These are phyloP conservation scores for Poeciliopsis infans DNA, from an alignment of 2,797 vertebrate species.

Conservation along the genomic window DNA sequence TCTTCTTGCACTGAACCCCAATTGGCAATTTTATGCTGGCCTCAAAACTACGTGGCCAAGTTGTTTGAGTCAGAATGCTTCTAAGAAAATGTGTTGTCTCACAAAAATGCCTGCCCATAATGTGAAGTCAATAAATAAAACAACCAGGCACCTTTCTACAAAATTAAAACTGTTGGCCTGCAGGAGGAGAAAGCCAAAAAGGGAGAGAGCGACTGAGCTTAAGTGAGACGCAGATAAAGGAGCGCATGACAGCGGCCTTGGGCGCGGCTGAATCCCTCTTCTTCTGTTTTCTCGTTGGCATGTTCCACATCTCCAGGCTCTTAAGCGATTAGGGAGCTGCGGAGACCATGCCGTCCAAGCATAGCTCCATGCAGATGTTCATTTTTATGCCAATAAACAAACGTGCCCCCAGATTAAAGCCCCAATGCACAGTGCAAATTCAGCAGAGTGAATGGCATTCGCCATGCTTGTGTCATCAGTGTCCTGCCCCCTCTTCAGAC, in stretches of 20 bases:
- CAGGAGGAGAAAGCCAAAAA: conserved; percentile 49
- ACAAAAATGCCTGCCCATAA: conserved; percentile 52
- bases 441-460: conserved; percentile 70
- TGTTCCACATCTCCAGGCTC: conserved; percentile 69
- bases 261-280: conserved; percentile 54
- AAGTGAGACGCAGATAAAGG: conserved; percentile 66
- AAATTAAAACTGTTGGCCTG: conserved; percentile 63
- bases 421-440: conserved; percentile 73
- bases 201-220: conserved; percentile 44
- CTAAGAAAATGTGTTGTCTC: conserved; percentile 36
- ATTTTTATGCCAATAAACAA: conserved; percentile 82
- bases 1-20: background rate
- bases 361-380: conserved; percentile 78
- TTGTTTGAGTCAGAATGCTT: conserved; percentile 28
- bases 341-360: conserved; percentile 71
- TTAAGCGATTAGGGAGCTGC: conserved; percentile 76
- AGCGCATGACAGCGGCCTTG: conserved; percentile 62
- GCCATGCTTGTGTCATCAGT: conserved; percentile 63
- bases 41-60: background rate
- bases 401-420: conserved; percentile 78
- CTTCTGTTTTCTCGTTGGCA: conserved; percentile 66
- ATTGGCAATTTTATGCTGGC: background rate
- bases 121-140: conserved; percentile 62
- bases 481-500: conserved; percentile 57
- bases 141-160: conserved; percentile 51